A percentile compares a stretch with the other conserved stretches of the same genome.
phyloP scores from a whole-genome alignment of 2,113 vertebrate genomes.

The Pollimyrus isidori region DNA sequence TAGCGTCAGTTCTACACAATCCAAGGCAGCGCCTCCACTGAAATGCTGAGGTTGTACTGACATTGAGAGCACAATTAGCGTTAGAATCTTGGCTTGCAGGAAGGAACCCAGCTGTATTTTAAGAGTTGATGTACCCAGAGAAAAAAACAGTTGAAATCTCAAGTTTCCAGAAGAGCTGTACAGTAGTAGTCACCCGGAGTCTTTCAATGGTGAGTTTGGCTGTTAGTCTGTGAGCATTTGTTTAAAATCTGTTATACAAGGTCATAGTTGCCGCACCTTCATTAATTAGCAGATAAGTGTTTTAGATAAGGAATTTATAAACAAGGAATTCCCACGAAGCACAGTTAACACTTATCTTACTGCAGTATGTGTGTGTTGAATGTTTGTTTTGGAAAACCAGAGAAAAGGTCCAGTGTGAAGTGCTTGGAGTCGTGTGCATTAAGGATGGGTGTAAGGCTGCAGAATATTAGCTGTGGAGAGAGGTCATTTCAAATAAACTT shows the following conservation, averaged over 20 bases:
- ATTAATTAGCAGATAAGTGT: not conserved
- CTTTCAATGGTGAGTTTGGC: not conserved
- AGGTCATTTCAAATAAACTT: not conserved
- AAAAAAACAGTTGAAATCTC: not conserved
- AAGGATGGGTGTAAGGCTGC: not conserved
- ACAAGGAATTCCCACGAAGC: not conserved
- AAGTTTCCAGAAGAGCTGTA: not conserved
- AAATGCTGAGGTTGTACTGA: not conserved
- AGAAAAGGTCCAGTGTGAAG: not conserved
- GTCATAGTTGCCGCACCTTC: not conserved
- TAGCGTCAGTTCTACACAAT: not conserved
- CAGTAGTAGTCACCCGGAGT: not conserved
- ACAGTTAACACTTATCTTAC: not conserved
- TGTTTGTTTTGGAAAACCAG: not conserved
- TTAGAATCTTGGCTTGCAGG: not conserved
- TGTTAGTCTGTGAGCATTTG: not conserved
- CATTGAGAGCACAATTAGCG: not conserved
- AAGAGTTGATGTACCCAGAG: not conserved
- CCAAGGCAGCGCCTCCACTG: not conserved
- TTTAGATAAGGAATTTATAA: slow-evolving; percentile 2
- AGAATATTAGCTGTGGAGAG: not conserved
- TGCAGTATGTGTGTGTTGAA: not conserved
- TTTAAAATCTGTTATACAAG: not conserved
- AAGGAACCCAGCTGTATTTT: not conserved
- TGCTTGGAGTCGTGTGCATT: not conserved